phyloP scores from a whole-genome alignment of 2,113 vertebrate genomes.

The Sinocyclocheilus grahami region DNA sequence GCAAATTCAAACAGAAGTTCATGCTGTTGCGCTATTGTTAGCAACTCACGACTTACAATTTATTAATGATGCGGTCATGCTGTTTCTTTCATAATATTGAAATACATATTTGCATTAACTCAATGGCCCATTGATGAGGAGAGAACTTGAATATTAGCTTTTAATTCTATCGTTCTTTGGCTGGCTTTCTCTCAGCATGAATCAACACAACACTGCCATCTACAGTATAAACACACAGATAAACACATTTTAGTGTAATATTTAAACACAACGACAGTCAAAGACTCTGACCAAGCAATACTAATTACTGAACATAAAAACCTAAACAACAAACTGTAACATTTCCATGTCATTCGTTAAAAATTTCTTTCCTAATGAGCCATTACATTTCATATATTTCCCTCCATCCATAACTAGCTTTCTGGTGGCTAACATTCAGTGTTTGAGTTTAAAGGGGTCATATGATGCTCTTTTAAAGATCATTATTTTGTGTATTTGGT shows the following conservation, averaged over 20 bases:
- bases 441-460: not conserved
- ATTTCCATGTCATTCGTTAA: not conserved
- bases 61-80: conserved; percentile 15
- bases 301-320: not conserved
- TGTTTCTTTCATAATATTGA: not conserved
- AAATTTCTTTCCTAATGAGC: not conserved
- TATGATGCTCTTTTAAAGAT: too few species aligned
- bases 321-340: not conserved
- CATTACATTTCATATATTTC: not conserved
- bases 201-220: conserved; percentile 41
- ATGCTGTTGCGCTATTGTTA: not conserved
- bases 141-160: not conserved
- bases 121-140: not conserved
- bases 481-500: too few species aligned
- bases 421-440: not conserved
- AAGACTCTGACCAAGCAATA: not conserved
- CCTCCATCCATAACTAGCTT: not conserved
- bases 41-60: not conserved
- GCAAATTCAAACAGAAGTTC: not conserved
- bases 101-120: not conserved
- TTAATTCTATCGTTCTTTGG: not conserved
- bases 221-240: not conserved
- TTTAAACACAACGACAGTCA: not conserved
- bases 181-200: not conserved
- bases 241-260: not conserved